Evolutionary conservation across 2,113 vertebrate species (phyloP), one percentile per base, ranked within the genome.

Genomic region (Grus americana): DNA sequence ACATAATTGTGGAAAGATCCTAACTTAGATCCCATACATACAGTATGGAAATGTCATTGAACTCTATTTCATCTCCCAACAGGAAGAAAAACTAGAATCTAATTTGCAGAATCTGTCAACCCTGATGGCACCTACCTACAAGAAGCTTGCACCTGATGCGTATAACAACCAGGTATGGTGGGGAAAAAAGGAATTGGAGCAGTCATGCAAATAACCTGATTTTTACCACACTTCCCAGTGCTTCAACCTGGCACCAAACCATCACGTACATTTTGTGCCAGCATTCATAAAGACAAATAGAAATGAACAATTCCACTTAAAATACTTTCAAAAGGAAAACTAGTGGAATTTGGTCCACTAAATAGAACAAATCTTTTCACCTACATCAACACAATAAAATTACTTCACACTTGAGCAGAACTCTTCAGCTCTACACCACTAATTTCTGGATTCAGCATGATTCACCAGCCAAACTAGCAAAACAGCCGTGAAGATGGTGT

Each of bases 51-150:
- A 47, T 23, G 19, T 84, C 79, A 74, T 6, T 90, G 66, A 73
- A 89, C 34, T 80, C 70, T 90, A 30, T 42, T 93, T 96, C 36
- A 29, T 94, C 67, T 95, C 81, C 58, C 74, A 84, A 92, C 96
- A 99, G 99, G 99, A 99, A 97, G 99, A 99, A 96, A 99, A 97
- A 95, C 92, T 99, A 75, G 99, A 99, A 90, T 96, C 98, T 58
- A 98, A 98, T 97, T 98, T 99, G 90, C 99, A 99, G 98, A 98
- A 98, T 88, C 96, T 99, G 92, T 98, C 99, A 95, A 99, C 99
- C n/a, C 84, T 99, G 74, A 97, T 99, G 97, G 99, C 97, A 58
- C 99, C 99, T 6, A 97, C 98, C 57, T 99, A 99, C 97, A 99
- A 99, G 98, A 98, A 98, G 50, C 97, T 99, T 96, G 99, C 99